A percentile compares a stretch with the other conserved stretches of the same genome.
phyloP scores from a whole-genome alignment of 37 sponge, comb jelly and placozoan genomes.

The Beroe ovata region DNA sequence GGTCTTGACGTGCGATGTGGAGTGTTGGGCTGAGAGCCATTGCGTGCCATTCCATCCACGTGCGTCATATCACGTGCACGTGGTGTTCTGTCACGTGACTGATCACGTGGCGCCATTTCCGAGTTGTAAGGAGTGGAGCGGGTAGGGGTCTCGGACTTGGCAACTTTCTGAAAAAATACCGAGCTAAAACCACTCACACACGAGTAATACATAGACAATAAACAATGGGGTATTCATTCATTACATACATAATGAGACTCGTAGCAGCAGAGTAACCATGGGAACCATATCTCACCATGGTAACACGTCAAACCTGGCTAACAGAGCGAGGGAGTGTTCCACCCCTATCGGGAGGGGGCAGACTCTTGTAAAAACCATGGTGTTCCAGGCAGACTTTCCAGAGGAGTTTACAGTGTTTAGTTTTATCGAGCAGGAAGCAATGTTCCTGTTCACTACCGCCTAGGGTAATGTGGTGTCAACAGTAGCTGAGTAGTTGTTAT shows the following conservation, averaged over 20 bases:
- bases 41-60: too few relatives aligned
- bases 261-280: too few relatives aligned
- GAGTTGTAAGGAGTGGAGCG: neutral
- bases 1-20: conserved; percentile 11
- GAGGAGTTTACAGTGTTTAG: conserved; percentile 25
- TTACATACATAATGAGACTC: too few relatives aligned
- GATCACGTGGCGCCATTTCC: neutral
- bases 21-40: conserved; percentile 59
- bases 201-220: too few relatives aligned
- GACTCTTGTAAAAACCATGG: conserved; percentile 57
- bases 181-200: too few relatives aligned
- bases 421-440: neutral
- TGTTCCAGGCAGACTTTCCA: conserved; percentile 53
- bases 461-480: too few relatives aligned
- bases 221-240: too few relatives aligned
- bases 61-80: neutral
- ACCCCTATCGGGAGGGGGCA: neutral
- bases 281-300: too few relatives aligned
- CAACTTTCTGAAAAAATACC: neutral
- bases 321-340: neutral
- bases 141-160: neutral
- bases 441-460: conserved; percentile 32
- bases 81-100: neutral
- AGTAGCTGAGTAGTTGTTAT: too few relatives aligned
- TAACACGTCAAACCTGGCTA: conserved; percentile 37